A percentile compares a stretch with the other conserved stretches of the same genome.
Evolutionary conservation across 2,888 invertebrate genomes (phyloP).

Genomic region (Sesia bembeciformis): DNA sequence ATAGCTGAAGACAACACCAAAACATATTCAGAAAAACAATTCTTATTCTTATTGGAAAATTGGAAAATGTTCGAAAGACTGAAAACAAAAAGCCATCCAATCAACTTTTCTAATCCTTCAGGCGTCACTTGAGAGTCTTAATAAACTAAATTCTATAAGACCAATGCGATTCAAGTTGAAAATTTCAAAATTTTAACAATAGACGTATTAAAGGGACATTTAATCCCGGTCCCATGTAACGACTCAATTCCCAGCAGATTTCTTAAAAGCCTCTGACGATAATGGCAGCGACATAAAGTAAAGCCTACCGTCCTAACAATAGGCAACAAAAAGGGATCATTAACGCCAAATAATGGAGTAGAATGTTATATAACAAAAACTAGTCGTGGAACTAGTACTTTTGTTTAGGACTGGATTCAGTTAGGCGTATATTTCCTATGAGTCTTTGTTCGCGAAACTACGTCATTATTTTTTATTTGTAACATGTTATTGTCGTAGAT

Average conservation of each 20-base stretch:
- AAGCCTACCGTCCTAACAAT: background rate
- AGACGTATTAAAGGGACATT: slow-evolving; percentile 3
- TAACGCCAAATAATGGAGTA: slow-evolving; percentile 3
- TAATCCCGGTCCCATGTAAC: slow-evolving; percentile 3
- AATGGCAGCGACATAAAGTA: slow-evolving; percentile 5
- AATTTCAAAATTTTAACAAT: background rate
- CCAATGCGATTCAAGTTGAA: background rate
- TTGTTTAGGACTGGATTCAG: too few relatives aligned
- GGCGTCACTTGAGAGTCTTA: background rate
- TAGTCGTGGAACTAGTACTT: too few relatives aligned
- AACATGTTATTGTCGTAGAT: too few relatives aligned
- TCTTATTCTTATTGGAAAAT: too few relatives aligned
- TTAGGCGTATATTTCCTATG: too few relatives aligned
- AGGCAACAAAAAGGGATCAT: slow-evolving; percentile 2
- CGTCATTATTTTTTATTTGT: too few relatives aligned
- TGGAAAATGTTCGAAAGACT: too few relatives aligned
- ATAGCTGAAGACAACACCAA: too few relatives aligned
- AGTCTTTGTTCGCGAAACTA: too few relatives aligned
- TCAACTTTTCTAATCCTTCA: too few relatives aligned
- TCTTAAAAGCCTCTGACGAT: slow-evolving; percentile 6
- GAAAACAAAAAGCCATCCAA: too few relatives aligned
- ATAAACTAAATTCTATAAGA: background rate
- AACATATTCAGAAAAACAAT: too few relatives aligned
- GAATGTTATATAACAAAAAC: background rate
- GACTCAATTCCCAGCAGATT: slow-evolving; percentile 4